Evolutionary conservation across 2,113 vertebrate genomes (phyloP).

Genomic region (Esox niger): DNA sequence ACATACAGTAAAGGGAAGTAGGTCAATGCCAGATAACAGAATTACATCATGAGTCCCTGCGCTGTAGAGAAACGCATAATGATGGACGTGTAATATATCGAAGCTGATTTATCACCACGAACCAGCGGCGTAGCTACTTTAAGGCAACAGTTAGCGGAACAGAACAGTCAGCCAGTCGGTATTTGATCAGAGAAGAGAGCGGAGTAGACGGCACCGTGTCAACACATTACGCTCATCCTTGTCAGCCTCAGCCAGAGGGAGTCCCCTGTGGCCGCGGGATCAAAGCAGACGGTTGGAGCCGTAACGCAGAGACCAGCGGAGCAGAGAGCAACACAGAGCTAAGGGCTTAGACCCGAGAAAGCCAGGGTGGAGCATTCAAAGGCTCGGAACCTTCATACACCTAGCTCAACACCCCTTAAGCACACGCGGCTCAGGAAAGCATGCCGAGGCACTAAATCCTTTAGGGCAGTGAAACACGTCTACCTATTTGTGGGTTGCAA

Average conservation of each 20-base stretch:
- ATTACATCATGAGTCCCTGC: no score
- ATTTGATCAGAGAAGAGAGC: slow-evolving; percentile 68
- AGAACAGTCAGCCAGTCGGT: slow-evolving; percentile 35
- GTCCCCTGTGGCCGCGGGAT: slow-evolving; percentile 67
- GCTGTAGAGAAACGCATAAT: no score
- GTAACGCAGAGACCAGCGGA: slow-evolving; percentile 51
- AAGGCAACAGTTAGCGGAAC: slow-evolving; percentile 55
- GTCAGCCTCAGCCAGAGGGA: slow-evolving; percentile 44
- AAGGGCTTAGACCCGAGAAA: slow-evolving; percentile 43
- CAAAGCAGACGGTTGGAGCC: slow-evolving; percentile 64
- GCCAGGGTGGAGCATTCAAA: background rate
- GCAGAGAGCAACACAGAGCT: slow-evolving; percentile 51
- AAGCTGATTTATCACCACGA: no score
- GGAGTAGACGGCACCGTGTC: slow-evolving; percentile 70
- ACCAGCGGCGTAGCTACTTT: slow-evolving; percentile 39
- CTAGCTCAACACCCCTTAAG: background rate
- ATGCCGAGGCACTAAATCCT: no score
- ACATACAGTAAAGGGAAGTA: no score
- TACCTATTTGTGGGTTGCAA: no score
- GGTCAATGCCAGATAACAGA: no score
- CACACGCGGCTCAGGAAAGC: no score
- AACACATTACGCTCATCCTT: slow-evolving; percentile 74
- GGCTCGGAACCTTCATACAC: background rate
- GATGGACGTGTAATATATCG: no score
- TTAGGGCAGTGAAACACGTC: no score